Base-by-base conservation (phyloP, 2,888 invertebrate genomes). In the Osedax frankpressi region DNA sequence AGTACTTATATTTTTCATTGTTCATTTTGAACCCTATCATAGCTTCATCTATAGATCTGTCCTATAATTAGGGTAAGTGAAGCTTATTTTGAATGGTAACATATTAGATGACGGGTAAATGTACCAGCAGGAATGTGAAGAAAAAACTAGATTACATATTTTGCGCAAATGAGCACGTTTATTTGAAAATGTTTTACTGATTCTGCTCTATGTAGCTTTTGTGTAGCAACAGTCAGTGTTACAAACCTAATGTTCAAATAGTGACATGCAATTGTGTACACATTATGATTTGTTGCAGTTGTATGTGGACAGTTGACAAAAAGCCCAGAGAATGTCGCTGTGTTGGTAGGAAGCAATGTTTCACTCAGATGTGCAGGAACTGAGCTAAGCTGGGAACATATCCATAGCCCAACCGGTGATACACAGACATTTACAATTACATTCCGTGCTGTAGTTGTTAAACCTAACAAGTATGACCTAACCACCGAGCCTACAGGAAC, bases 231-330 rank as follows among this genome's bases (percentile, higher is more conserved):
- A 65, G 14, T 1, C 1, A 65, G 2, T 0, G 24, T 2, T 14
- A 2, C 2, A n/a, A n/a, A n/a, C n/a, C 19, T 19, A 59, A 14
- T 19, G 14, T 59, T 59, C n/a, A n/a, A n/a, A 59, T 2, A 14
- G 2, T 65, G 24, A n/a, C 2, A 14, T 65, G n/a, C 2, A 59
- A 59, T 59, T 62, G 1, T 0, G 14, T 62, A 11, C 14, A 62
- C 14, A 6, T 62, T 24, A 3, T 65, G 65, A 28, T 65, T 65
- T 65, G 65, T 65, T 65, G 24, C 65, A 65, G 65, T 65, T 65
- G 65, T 65, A 2, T 24, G 1, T n/a, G 65, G 65, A 65, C 24
- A 65, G 2, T 2, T 65, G 65, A 65, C n/a, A 2, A 19, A 65
- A 19, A 65, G 24, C n/a, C 65, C 65, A 6, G 24, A 65, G 65